Base-by-base conservation (phyloP, 2,888 invertebrate species). In the Apotomis capreana region DNA sequence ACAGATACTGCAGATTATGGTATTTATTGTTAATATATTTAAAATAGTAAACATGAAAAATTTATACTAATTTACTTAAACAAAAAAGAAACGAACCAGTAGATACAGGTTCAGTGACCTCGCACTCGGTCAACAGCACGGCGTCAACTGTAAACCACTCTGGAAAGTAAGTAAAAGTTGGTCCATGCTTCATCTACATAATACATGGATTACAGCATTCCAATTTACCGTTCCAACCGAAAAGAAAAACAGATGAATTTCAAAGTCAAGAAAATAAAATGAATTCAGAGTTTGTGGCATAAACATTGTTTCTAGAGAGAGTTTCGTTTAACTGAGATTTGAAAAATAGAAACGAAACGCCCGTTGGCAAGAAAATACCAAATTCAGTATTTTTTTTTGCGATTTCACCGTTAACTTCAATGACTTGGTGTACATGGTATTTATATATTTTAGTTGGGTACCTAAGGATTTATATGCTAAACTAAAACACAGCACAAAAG, bases 101-200 rank as follows among this genome's bases (percentile, higher is more conserved):
- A 49, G 9, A 10, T 40, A 52, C 12, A n/a, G n/a, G 63, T 26
- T 60, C 70, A 54, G 52, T 15, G 65, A 70, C 36, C 65, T 12
- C 49, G 13, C 44, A 15, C 12, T 49, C 49, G 65, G 49, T 60
- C 54, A 70, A 67, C 54, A 57, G 46, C 55, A 55, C 36, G 36
- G 10, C 54, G 40, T 54, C 15, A 58, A 37, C 62, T 40, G 10
- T 59, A 70, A 58, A 58, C 57, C 36, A 46, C 54, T 64, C 51
- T 64, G 44, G 63, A 51, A 65, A 59, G 65, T 65, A 15, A 55
- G 60, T 51, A 68, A 63, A 65, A 58, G 52, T 68, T 58, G 51
- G 59, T 49, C 55, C 40, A 46, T 72, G 40, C 10, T 52, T 40
- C 68, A 72, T 68, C 68, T 68, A 51, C 52, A 62, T 68, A 62